A percentile compares a stretch with the other conserved stretches of the same genome.
These are phyloP conservation scores for Pangasius mekongensis DNA, from an alignment of 2,797 vertebrate species.

Conservation along the genomic window DNA sequence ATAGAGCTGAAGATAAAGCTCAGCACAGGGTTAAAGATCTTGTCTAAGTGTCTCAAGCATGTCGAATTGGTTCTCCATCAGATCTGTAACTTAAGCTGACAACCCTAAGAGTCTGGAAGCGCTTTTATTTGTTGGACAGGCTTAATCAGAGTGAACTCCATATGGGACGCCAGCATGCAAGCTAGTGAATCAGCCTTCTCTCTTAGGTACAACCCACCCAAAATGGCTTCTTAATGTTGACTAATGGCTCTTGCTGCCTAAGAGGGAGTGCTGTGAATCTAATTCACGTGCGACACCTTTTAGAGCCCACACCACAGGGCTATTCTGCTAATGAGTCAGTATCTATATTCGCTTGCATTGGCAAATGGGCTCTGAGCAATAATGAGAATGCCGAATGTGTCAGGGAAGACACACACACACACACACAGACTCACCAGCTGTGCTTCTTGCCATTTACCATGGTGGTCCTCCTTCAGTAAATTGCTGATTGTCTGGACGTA, in stretches of 20 bases:
- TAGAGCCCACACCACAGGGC: constrained; percentile 1
- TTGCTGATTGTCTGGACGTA: constrained; percentile 97
- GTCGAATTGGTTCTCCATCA: neutral
- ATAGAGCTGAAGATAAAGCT: neutral
- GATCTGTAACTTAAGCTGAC: neutral
- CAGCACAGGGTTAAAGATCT: neutral
- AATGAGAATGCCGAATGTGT: constrained; percentile 30
- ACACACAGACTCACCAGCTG: constrained; percentile 85
- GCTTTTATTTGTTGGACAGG: constrained; percentile 31
- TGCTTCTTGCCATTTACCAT: constrained; percentile 95
- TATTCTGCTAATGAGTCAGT: constrained; percentile 43
- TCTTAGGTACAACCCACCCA: constrained; percentile 38
- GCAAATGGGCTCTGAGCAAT: constrained; percentile 14
- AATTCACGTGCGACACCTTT: constrained; percentile 23
- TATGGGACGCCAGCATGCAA: constrained; percentile 27
- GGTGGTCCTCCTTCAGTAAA: constrained; percentile 91
- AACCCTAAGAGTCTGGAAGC: neutral
- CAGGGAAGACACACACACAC: constrained; percentile 47
- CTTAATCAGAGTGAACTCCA: constrained; percentile 2
- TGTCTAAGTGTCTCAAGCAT: neutral
- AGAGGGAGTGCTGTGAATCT: constrained; percentile 22
- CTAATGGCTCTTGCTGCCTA: constrained; percentile 24
- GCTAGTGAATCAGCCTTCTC: constrained; percentile 38
- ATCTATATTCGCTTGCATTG: constrained; percentile 27
- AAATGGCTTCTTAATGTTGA: constrained; percentile 39